phyloP scores from a whole-genome alignment of 2,888 invertebrate genomes.

The Melipona bicolor region DNA sequence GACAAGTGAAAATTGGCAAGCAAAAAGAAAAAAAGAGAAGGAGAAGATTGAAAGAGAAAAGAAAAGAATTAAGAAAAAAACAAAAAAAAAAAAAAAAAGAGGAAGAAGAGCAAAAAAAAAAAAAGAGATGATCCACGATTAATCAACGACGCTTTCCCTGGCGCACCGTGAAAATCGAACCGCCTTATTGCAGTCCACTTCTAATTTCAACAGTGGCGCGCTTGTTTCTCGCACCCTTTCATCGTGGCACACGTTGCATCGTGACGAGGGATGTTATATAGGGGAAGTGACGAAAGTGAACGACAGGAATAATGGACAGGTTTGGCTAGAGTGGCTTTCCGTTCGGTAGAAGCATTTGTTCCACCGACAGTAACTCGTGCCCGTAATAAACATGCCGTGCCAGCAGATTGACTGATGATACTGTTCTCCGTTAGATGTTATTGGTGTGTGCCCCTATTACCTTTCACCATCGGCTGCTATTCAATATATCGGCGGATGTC shows the following conservation, averaged over 20 bases:
- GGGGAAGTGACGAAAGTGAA: conserved; percentile 69
- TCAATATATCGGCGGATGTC: conserved; percentile 42
- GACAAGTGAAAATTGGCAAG: neutral
- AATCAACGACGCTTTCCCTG: conserved; percentile 22
- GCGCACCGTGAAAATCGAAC: conserved; percentile 25
- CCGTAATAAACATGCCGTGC: conserved; percentile 74
- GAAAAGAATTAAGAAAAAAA: neutral
- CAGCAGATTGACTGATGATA: conserved; percentile 72
- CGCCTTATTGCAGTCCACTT: conserved; percentile 24
- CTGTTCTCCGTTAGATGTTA: conserved; percentile 68
- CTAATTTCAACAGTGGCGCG: conserved; percentile 16
- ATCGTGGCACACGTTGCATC: conserved; percentile 29
- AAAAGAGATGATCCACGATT: conserved; percentile 29
- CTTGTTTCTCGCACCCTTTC: conserved; percentile 30
- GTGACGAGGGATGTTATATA: conserved; percentile 27
- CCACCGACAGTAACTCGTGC: conserved; percentile 65
- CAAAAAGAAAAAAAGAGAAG: neutral
- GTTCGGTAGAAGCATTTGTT: conserved; percentile 68
- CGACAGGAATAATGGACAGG: conserved; percentile 72
- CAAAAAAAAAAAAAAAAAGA: neutral
- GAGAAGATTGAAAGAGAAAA: neutral
- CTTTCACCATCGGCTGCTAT: conserved; percentile 39
- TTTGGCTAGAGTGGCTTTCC: conserved; percentile 66
- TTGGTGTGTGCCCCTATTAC: conserved; percentile 67
- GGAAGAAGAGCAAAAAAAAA: neutral